A percentile compares a stretch with the other conserved stretches of the same genome.
Evolutionary conservation across 2,888 invertebrate genomes (phyloP).

Genomic region (Chironomus tentans): DNA sequence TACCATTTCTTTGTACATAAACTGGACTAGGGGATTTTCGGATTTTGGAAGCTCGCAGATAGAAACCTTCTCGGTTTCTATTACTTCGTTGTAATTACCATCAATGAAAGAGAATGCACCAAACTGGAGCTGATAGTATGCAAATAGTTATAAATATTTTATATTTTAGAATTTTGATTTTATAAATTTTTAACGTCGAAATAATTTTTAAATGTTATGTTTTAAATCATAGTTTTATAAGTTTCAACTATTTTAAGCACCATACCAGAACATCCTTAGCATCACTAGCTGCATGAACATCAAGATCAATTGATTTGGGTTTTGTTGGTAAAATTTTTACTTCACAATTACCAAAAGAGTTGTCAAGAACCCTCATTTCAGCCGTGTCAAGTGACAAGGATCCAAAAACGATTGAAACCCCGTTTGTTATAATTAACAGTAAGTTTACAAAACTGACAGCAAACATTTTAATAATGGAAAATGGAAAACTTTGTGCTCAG

Average conservation of each 20-base stretch:
- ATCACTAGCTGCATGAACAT: neutral
- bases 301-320: neutral
- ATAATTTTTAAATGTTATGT: neutral
- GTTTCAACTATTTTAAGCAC: too few species aligned
- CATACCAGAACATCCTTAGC: neutral
- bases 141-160: neutral
- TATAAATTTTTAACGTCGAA: neutral
- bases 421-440: too few species aligned
- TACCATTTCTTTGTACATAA: constrained; percentile 5
- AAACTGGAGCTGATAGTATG: neutral
- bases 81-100: constrained; percentile 6
- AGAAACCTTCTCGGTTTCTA: neutral
- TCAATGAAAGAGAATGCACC: constrained; percentile 11
- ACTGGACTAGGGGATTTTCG: neutral
- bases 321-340: neutral
- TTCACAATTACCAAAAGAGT: neutral
- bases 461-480: too few species aligned
- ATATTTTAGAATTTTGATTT: too few species aligned
- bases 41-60: neutral
- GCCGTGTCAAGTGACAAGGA: neutral
- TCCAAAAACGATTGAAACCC: too few species aligned
- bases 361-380: neutral
- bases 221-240: too few species aligned
- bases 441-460: too few species aligned
- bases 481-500: too few species aligned